Evolutionary conservation across 2,113 vertebrate genomes (phyloP), one percentile per base, ranked within the genome.

Genomic region (Petaurus breviceps): DNA sequence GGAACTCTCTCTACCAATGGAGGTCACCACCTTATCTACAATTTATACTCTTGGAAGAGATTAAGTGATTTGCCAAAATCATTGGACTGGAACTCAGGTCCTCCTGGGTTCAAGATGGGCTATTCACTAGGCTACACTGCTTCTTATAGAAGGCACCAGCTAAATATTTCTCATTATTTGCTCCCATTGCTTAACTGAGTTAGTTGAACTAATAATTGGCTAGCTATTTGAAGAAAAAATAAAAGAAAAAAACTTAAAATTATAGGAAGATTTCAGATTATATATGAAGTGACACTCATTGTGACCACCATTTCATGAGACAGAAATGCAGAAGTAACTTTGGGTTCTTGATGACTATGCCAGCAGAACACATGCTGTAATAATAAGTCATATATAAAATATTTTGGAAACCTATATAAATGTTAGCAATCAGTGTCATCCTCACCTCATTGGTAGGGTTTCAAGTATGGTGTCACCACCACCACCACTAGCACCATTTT

Each of bases 171-270:
- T 43, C 22, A 77, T 19, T 77, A 77, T 84, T 43, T 84, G 19
- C 6, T 43, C 16, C n/a, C 19, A 43, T 84, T 84, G n/a, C 55
- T 53, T 94, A 94, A 94, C 89, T 93, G 28, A 51, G 50, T 93
- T 96, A 94, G 84, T 92, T 93, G 95, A 94, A 49, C 90, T 47
- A 61, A 89, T 12, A n/a, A 90, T 57, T 95, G 28, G 0, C 46
- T 37, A n/a, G 91, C 93, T 91, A 52, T 92, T 47, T 93, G 37
- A 94, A 31, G n/a, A 25, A 89, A 68, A 57, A 55, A 94, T 23
- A 90, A 94, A 43, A 84, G 8, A 92, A 93, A 94, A 94, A 91
- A 84, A 51, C 52, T 50, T 89, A 94, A 94, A 95, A 90, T 23
- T 90, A 14, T 61, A 92, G 28, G 90, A 89, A 90, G 3, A 61